Base-by-base conservation (phyloP, 2,888 invertebrate species). In the Cantharis flavilabris region DNA sequence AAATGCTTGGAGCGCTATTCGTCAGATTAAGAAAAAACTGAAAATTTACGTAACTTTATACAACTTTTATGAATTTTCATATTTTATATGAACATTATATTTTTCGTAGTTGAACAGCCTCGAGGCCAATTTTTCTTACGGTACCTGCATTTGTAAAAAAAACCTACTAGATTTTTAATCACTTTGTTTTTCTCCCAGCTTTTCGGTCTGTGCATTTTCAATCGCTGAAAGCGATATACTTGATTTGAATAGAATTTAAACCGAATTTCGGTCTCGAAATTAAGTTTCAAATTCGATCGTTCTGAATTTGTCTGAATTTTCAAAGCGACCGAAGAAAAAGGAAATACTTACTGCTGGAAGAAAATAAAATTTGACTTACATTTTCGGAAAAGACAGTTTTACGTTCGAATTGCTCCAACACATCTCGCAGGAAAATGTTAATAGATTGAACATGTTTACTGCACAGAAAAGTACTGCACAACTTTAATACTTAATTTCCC, bases 11-110 rank as follows among this genome's bases (percentile, higher is more conserved):
- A 33, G 67, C 30, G 76, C 73, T 69, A 70, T 70, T 70, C 70
- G 70, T 20, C 73, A 70, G 76, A 76, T 70, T 70, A 76, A 30
- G 14, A 63, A 73, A 69, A 26, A 33, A 71, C 71, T 64, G 62
- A 64, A 73, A 73, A 72, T 76, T 73, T 62, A 76, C 71, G 23
- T 71, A 64, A 62, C 74, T 74, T 74, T 69, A 77, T 74, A 74
- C 74, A 77, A 77, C 62, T 77, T 77, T 74, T 74, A 77, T 74
- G 74, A 69, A 69, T 71, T 74, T 63, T 69, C 71, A 71, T 74
- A 77, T 77, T 77, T 76, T 33, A 76, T 69, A 63, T 14, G 62
- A 65, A 67, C 76, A 72, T 73, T 76, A 73, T 69, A 30, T 70
- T 33, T 75, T 75, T 71, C 65, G 67, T 64, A 71, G 71, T 70